Evolutionary conservation across 1,140 invertebrate genomes (phyloP).

Genomic region (Parapsyche elsis): DNA sequence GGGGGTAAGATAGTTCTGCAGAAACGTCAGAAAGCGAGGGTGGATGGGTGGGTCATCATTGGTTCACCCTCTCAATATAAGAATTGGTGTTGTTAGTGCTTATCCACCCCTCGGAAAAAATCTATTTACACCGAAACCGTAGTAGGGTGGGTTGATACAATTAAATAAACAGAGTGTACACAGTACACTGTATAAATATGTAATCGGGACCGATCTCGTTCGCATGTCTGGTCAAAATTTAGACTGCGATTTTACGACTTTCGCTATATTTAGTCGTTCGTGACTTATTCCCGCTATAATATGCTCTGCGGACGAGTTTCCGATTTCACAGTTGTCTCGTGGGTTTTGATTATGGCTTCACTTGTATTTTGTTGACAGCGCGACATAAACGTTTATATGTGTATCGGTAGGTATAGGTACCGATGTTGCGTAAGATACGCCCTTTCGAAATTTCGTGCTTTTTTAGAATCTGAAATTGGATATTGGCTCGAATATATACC

Average conservation of each 20-base stretch:
- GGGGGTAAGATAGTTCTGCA: background rate
- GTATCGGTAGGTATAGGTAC: too few relatives aligned
- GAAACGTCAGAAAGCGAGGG: background rate
- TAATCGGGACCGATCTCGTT: background rate
- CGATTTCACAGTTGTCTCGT: conserved; percentile 21
- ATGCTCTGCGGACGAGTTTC: conserved; percentile 6
- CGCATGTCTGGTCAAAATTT: conserved; percentile 4
- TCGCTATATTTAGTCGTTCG: background rate
- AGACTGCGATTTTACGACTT: background rate
- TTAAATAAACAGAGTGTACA: too few relatives aligned
- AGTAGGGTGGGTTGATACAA: too few relatives aligned
- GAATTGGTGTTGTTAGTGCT: background rate
- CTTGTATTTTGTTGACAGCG: conserved; percentile 21
- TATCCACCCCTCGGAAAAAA: background rate
- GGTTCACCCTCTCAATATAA: background rate
- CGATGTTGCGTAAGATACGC: too few relatives aligned
- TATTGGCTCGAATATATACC: conserved; percentile 5
- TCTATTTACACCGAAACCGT: background rate
- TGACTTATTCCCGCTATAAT: background rate
- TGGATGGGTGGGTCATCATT: conserved; percentile 23
- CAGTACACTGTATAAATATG: too few relatives aligned
- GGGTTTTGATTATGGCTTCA: conserved; percentile 30
- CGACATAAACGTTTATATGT: background rate
- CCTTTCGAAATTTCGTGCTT: conserved; percentile 10
- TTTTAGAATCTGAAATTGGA: background rate